Conservation (phyloP, 1,140 invertebrate genomes). For the Antheraea mylitta region DNA sequence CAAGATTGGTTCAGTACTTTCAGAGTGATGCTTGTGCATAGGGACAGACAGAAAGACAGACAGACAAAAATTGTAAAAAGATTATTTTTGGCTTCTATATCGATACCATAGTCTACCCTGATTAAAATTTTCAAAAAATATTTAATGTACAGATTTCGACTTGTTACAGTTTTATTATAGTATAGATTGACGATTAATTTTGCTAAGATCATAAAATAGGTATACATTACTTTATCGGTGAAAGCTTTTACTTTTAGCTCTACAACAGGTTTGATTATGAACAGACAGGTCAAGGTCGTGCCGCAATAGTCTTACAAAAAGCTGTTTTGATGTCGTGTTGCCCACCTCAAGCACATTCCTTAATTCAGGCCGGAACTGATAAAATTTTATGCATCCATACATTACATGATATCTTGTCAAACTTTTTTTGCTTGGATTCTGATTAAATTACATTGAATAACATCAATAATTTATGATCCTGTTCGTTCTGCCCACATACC, state of each 20-base stretch:
- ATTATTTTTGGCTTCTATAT: no score
- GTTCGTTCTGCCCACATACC: slow-evolving; percentile 12
- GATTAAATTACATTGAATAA: slow-evolving; percentile 28
- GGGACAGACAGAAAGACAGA: no score
- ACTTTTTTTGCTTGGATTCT: slow-evolving; percentile 18
- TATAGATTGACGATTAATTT: neutral
- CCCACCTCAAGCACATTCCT: slow-evolving; percentile 47
- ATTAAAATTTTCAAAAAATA: no score
- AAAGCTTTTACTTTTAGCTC: slow-evolving; percentile 67
- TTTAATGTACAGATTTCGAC: no score
- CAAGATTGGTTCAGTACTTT: no score
- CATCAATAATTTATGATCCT: slow-evolving; percentile 26
- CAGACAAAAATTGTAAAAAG: no score
- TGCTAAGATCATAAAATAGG: neutral
- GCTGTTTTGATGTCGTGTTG: slow-evolving; percentile 50
- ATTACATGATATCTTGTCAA: slow-evolving; percentile 28
- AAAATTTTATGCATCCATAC: slow-evolving; percentile 49
- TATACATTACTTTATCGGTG: slow-evolving; percentile 39
- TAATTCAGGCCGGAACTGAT: slow-evolving; percentile 46
- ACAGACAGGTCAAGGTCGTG: slow-evolving; percentile 60
- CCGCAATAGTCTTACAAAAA: slow-evolving; percentile 47
- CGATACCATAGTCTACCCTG: no score
- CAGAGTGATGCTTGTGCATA: no score
- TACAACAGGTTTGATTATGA: slow-evolving; percentile 60
- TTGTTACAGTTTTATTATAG: no score